phyloP scores from a whole-genome alignment of 2,113 vertebrate genomes.

The Motacilla alba region DNA sequence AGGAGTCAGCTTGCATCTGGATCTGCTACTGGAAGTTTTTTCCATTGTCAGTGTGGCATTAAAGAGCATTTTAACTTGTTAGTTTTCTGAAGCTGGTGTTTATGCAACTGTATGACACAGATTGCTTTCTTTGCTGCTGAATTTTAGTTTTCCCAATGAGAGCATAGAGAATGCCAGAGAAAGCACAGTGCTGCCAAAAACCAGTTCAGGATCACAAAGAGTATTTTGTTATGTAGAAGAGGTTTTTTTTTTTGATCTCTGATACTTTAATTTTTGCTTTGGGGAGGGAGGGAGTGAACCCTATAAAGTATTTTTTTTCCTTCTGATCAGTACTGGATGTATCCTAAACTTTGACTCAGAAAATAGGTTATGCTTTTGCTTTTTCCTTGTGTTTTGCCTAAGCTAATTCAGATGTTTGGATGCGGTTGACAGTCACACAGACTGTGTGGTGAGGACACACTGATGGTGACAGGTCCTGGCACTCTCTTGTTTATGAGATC shows the following conservation, averaged over 20 bases:
- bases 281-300: fast-evolving
- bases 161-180: not conserved
- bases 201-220: not conserved
- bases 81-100: not conserved
- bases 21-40: not conserved
- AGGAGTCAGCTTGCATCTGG: not conserved
- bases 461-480: not conserved
- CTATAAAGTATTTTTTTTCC: not conserved
- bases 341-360: not conserved
- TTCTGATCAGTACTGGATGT: not conserved
- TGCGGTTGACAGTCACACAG: not conserved
- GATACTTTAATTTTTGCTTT: not conserved
- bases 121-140: not conserved
- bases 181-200: not conserved
- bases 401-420: not conserved
- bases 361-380: not conserved
- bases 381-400: not conserved
- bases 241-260: not conserved
- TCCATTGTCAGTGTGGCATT: not conserved
- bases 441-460: not conserved
- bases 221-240: not conserved
- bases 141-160: not conserved
- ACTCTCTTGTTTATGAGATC: not conserved
- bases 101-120: not conserved
- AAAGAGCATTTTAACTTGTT: not conserved